Evolutionary conservation across 2,888 invertebrate genomes (phyloP), one percentile per base, ranked within the genome.

Genomic region (Thereva nobilitata): DNA sequence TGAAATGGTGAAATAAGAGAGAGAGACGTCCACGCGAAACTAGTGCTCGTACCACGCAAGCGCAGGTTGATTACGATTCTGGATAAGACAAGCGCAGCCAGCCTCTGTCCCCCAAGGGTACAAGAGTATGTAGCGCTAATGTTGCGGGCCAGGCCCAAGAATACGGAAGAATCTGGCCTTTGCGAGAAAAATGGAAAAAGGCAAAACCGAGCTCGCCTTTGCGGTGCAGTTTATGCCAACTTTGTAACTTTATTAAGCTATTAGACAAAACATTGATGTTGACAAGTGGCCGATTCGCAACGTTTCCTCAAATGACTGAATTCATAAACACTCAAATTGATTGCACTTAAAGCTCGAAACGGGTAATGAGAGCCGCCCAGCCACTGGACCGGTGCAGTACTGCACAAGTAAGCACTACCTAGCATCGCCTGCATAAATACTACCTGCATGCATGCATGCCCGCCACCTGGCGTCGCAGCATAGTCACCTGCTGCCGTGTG

Each of bases 291-390:
- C 61, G 61, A 61, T 61, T 61, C 41, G 50, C 40, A 61, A 61
- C 50, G 61, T 61, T 61, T 61, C 61, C 61, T 61, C 50, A 61
- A 61, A 61, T 61, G 50, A 61, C 50, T 61, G 61, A 61, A 61
- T 61, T 61, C 38, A 61, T 61, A 50, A 61, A 61, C 49, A 61
- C 41, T 61, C 61, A 61, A 61, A 61, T 61, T 61, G 50, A 61
- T 61, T 61, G 61, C 61, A 61, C 50, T 49, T 61, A 34, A 12
- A 34, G n/a, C 38, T 41, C 61, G 50, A 41, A 61, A 61, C 49
- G 42, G 50, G 50, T 50, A 8, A 23, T 23, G 23, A 40, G 41
- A 50, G 34, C 50, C 34, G 50, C 49, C 50, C 61, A 61, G 50
- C 61, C 50, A 50, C 49, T 4, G 50, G 50, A 61, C 50, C 61